phyloP scores from a whole-genome alignment of 2,113 vertebrate genomes.

The Eublepharis macularius region DNA sequence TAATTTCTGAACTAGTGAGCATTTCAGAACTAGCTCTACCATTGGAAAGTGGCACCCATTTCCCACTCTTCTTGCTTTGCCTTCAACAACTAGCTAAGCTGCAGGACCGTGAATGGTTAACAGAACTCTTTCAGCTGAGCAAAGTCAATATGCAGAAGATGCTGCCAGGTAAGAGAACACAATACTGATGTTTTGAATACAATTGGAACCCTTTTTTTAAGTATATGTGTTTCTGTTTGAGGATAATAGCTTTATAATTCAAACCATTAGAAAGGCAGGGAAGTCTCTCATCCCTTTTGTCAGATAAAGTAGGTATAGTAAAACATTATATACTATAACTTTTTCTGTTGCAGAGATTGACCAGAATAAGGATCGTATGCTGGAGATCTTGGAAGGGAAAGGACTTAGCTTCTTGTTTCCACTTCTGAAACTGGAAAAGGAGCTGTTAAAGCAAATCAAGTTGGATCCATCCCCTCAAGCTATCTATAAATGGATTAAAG shows the following conservation, averaged over 20 bases:
- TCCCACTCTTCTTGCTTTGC: constrained; percentile 98
- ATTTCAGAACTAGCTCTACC: constrained; percentile 96
- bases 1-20: constrained; percentile 96
- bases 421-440: constrained; percentile 97
- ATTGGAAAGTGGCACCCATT: constrained; percentile 96
- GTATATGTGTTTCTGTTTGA: too few species aligned
- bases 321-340: not conserved
- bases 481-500: constrained; percentile 99
- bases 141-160: constrained; percentile 99
- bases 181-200: not conserved
- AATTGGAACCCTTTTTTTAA: too few species aligned
- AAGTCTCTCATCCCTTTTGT: not conserved
- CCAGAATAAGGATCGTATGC: constrained; percentile 99
- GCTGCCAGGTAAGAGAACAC: constrained; percentile 88
- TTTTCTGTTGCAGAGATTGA: constrained; percentile 86
- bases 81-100: constrained; percentile 96
- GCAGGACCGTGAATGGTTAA: constrained; percentile 95
- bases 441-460: constrained; percentile 95
- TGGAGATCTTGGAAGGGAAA: constrained; percentile 98
- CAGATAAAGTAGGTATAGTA: not conserved
- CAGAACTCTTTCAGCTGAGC: constrained; percentile 96
- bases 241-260: too few species aligned
- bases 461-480: constrained; percentile 96
- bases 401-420: constrained; percentile 98
- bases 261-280: too few species aligned